A percentile compares a stretch with the other conserved stretches of the same genome.
Conservation (phyloP, 2,113 vertebrate genomes). For the Ammodytes dubius region DNA sequence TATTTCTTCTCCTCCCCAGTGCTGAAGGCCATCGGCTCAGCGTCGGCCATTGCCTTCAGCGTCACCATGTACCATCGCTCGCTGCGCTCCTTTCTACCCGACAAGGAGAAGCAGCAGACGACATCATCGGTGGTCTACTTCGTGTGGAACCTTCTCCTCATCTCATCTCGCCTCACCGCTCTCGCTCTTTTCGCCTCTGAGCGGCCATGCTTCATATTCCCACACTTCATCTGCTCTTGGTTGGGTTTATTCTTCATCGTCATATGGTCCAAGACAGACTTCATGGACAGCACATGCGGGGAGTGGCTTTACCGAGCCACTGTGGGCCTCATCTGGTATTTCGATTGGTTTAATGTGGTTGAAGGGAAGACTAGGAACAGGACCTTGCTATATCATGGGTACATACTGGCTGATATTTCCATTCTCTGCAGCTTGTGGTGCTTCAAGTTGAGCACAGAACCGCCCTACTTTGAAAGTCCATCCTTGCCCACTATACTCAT, state of each 20-base stretch:
- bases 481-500: background rate
- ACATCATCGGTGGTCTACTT: slow-evolving; percentile 82
- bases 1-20: slow-evolving; percentile 61
- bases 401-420: slow-evolving; percentile 82
- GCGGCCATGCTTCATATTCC: slow-evolving; percentile 77
- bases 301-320: slow-evolving; percentile 87
- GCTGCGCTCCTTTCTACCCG: slow-evolving; percentile 86
- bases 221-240: slow-evolving; percentile 88
- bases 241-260: slow-evolving; percentile 83
- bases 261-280: slow-evolving; percentile 79
- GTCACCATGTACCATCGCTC: slow-evolving; percentile 87
- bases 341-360: slow-evolving; percentile 89
- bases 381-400: slow-evolving; percentile 84
- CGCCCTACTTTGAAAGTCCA: fast-evolving
- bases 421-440: slow-evolving; percentile 84
- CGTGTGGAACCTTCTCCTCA: slow-evolving; percentile 89
- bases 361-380: slow-evolving; percentile 76
- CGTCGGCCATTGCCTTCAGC: slow-evolving; percentile 46
- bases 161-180: slow-evolving; percentile 83
- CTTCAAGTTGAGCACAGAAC: slow-evolving; percentile 55
- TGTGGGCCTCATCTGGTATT: slow-evolving; percentile 90
- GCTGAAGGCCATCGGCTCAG: slow-evolving; percentile 52
- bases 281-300: slow-evolving; percentile 79
- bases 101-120: slow-evolving; percentile 71
- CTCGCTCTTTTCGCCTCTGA: slow-evolving; percentile 86